Conservation (phyloP, 2,888 invertebrate species). For the Agrypnus murinus region DNA sequence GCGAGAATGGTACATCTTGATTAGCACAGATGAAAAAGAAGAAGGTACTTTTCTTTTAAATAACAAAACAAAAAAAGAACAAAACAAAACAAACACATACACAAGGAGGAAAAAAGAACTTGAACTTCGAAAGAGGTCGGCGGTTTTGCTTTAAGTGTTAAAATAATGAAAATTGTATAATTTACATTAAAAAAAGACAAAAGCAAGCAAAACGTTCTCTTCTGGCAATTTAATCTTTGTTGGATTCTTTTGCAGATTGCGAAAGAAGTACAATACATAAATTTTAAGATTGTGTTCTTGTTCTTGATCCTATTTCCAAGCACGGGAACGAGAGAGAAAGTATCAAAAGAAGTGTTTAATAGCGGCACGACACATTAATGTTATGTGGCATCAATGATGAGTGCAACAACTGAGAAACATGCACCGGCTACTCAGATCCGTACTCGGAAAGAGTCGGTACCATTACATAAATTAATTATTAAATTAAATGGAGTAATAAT, state of each 20-base stretch:
- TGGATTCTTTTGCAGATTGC: constrained; percentile 44
- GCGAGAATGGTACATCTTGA: constrained; percentile 16
- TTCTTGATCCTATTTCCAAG: constrained; percentile 19
- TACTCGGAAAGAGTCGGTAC: too few relatives aligned
- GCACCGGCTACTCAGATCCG: constrained; percentile 43
- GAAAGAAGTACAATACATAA: constrained; percentile 42
- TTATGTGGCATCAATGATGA: constrained; percentile 47
- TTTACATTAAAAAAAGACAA: constrained; percentile 33
- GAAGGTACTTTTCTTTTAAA: too few relatives aligned
- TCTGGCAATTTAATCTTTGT: constrained; percentile 47
- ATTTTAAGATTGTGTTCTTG: constrained; percentile 32
- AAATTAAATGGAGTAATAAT: too few relatives aligned
- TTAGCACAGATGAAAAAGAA: not conserved
- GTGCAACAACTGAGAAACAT: constrained; percentile 46
- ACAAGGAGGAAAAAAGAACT: too few relatives aligned
- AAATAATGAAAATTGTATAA: constrained; percentile 36
- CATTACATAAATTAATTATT: too few relatives aligned
- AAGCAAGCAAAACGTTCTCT: constrained; percentile 44
- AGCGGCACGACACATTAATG: constrained; percentile 47
- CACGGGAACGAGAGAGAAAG: constrained; percentile 34
- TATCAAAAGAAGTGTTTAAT: constrained; percentile 47
- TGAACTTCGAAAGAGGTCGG: constrained; percentile 20
- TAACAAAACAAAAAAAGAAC: too few relatives aligned
- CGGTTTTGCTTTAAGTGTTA: constrained; percentile 40
- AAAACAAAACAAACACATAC: too few relatives aligned